Base-by-base conservation (phyloP, 2,797 vertebrate species). In the Galaxias olidus region DNA sequence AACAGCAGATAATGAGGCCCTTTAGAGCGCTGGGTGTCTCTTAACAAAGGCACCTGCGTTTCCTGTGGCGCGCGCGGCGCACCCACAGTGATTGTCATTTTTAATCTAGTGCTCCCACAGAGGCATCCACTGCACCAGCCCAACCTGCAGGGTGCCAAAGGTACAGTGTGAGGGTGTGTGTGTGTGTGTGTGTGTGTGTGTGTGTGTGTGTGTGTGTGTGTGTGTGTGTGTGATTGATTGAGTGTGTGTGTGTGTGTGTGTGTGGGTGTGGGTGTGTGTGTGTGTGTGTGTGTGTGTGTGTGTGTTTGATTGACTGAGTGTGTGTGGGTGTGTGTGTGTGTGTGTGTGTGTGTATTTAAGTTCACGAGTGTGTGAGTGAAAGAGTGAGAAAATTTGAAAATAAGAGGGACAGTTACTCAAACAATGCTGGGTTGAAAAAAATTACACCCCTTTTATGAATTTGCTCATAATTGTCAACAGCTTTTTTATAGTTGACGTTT, bases 11-110 rank as follows among this genome's bases (percentile, higher is more conserved):
- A 93, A 92, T 93, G 91, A 91, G 90, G 85, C 88, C 88, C 88
- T 92, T 91, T 91, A 91, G 90, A 91, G 90, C 86, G 75, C 87
- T 69, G 90, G 88, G 87, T 90, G 86, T 89, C 88, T 92, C 91
- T 90, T 90, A 89, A 92, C 90, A 91, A 91, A 92, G 89, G 90
- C 92, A 93, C 92, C 92, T 93, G 92, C 88, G 86, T 87, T 91
- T 91, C 91, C 89, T 84, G 89, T 84, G 83, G 90, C 84, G 87
- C 85, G 86, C 81, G 85, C 85, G 83, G 88, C 78, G 79, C 87
- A 86, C 91, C 88, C 87, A 77, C 84, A 89, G 88, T 90, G 90
- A 92, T 90, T 92, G 90, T 92, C 89, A 91, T 91, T 90, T 92
- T 91, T 92, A 90, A 92, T 92, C 88, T 91, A 74, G 80, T 75